A percentile compares a stretch with the other conserved stretches of the same genome.
These are phyloP conservation scores for Callyntrura sp. DNA, from an alignment of 2,888 invertebrate species.

Conservation along the genomic window DNA sequence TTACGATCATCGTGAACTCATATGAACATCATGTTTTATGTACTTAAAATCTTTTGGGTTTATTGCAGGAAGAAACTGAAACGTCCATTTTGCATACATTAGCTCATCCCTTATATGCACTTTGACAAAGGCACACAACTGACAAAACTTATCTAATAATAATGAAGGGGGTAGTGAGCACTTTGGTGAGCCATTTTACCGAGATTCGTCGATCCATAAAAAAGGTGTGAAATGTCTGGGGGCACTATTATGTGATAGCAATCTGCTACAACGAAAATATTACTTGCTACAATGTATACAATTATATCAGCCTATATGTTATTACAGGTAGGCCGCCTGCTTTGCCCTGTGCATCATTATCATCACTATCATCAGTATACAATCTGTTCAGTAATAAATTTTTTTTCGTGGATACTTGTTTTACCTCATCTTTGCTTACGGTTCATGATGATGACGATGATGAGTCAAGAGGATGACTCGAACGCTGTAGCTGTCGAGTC, in stretches of 20 bases:
- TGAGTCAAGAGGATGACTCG: conserved; percentile 66
- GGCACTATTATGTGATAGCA: conserved; percentile 56
- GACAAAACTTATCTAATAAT: conserved; percentile 33
- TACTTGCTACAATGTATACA: conserved; percentile 10
- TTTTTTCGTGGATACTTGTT: background rate
- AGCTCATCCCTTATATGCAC: conserved; percentile 56
- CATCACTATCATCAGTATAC: conserved; percentile 9
- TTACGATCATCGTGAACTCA: too few relatives aligned
- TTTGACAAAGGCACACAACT: conserved; percentile 64
- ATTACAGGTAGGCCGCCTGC: background rate
- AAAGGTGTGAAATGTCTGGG: conserved; percentile 75
- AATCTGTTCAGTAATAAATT: conserved; percentile 5
- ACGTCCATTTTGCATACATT: conserved; percentile 46
- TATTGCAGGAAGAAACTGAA: conserved; percentile 71
- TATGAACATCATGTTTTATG: too few relatives aligned
- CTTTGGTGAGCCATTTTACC: conserved; percentile 59
- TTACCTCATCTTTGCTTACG: too few relatives aligned
- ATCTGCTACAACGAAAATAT: conserved; percentile 49
- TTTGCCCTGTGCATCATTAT: background rate
- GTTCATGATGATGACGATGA: conserved; percentile 20
- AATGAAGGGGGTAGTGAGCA: conserved; percentile 57
- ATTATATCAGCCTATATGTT: conserved; percentile 39
- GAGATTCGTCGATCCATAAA: conserved; percentile 69
- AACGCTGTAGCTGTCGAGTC: conserved; percentile 43
- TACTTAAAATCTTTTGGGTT: conserved; percentile 49